These are phyloP conservation scores for Crossaster papposus DNA, from an alignment of 53 echinoderm and acorn worm species.

Conservation along the genomic window DNA sequence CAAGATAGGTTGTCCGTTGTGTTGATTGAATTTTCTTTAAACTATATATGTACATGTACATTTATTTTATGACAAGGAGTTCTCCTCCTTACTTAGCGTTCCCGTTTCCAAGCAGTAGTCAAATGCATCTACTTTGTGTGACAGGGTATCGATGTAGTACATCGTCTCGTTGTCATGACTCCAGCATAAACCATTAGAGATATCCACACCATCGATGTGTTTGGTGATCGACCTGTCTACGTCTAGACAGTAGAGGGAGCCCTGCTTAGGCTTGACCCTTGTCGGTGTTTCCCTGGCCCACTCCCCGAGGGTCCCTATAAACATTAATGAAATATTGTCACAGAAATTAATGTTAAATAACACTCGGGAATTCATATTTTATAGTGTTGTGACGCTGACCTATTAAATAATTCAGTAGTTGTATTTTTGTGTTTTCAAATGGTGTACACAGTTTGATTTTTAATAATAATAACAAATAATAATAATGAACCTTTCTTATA, in stretches of 20 bases:
- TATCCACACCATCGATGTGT: constrained; percentile 60
- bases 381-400: too few species aligned
- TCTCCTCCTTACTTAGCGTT: constrained; percentile 53
- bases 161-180: constrained; percentile 67
- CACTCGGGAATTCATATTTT: too few species aligned
- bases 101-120: constrained; percentile 77
- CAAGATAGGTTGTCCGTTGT: too few species aligned
- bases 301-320: constrained; percentile 65
- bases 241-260: constrained; percentile 70
- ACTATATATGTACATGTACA: too few species aligned
- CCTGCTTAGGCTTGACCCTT: constrained; percentile 22
- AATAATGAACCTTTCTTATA: too few species aligned
- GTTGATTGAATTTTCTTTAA: too few species aligned
- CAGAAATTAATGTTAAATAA: too few species aligned
- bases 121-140: constrained; percentile 71
- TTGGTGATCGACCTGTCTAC: constrained; percentile 58
- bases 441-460: too few species aligned
- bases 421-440: too few species aligned
- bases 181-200: constrained; percentile 88
- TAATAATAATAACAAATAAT: too few species aligned
- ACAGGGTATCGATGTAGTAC: constrained; percentile 86
- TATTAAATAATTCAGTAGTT: too few species aligned
- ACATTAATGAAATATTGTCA: neutral
- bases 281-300: constrained; percentile 14
- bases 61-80: too few species aligned